Evolutionary conservation across 1,140 invertebrate species (phyloP).

Genomic region (Penaeus chinensis): DNA sequence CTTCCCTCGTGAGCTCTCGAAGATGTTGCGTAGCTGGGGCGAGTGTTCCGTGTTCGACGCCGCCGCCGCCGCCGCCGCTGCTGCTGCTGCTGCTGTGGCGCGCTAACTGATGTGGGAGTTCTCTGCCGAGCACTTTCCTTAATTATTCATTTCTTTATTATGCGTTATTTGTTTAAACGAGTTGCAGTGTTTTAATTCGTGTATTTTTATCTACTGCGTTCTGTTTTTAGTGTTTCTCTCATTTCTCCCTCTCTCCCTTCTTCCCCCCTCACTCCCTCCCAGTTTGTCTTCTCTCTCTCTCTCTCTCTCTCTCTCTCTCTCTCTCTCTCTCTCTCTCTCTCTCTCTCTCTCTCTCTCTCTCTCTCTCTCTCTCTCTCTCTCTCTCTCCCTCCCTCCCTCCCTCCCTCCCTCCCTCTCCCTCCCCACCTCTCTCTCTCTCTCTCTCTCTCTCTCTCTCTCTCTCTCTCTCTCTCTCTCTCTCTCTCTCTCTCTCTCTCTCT

Average conservation of each 20-base stretch:
- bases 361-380: neutral
- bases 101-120: no score
- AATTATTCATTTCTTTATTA: no score
- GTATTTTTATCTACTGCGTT: no score
- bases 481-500: neutral
- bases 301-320: constrained; percentile 4
- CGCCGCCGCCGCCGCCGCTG: no score
- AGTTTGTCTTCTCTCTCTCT: neutral
- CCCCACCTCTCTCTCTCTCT: neutral
- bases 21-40: no score
- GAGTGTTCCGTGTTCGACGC: no score
- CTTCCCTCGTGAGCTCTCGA: no score
- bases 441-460: neutral
- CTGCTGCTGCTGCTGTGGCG: no score
- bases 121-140: no score
- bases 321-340: neutral
- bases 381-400: neutral
- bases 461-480: constrained; percentile 9
- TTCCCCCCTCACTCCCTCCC: constrained; percentile 1
- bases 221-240: neutral
- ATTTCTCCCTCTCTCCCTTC: neutral
- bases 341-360: neutral
- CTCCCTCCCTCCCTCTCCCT: neutral
- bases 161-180: no score
- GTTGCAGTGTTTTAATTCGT: no score